Evolutionary conservation across 2,888 invertebrate species (phyloP).

Genomic region (Hypselothyrea guttata): DNA sequence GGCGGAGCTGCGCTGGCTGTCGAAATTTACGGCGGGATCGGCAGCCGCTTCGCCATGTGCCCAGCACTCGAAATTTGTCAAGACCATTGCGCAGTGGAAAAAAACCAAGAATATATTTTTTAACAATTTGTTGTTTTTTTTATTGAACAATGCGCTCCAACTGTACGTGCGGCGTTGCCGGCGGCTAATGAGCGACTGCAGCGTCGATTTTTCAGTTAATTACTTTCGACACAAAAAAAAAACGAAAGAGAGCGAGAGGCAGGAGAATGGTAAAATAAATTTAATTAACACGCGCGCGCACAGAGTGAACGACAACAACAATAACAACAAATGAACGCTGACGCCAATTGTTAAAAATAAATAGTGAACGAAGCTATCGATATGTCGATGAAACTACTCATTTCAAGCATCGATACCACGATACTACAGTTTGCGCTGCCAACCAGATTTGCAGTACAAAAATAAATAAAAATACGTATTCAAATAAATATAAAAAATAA

Average conservation of each 20-base stretch:
- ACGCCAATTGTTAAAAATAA: slow-evolving; percentile 76
- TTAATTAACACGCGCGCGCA: slow-evolving; percentile 56
- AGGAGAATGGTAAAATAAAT: slow-evolving; percentile 41
- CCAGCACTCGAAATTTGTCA: slow-evolving; percentile 81
- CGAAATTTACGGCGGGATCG: slow-evolving; percentile 46
- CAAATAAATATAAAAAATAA: no score
- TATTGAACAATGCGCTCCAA: slow-evolving; percentile 46
- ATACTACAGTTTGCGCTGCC: no score
- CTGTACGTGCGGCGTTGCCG: slow-evolving; percentile 52
- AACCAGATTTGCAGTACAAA: no score
- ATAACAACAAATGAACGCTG: slow-evolving; percentile 32
- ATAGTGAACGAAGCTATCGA: slow-evolving; percentile 32
- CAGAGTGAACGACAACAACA: slow-evolving; percentile 14
- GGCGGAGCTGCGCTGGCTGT: slow-evolving; percentile 48
- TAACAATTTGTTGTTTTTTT: slow-evolving; percentile 26
- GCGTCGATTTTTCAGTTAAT: slow-evolving; percentile 38
- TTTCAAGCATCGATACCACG: background rate
- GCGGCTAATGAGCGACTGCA: slow-evolving; percentile 42
- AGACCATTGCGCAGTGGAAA: slow-evolving; percentile 77
- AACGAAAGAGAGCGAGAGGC: no score
- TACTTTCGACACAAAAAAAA: slow-evolving; percentile 49
- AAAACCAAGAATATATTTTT: slow-evolving; percentile 59
- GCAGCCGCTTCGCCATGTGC: slow-evolving; percentile 70
- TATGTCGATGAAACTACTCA: background rate
- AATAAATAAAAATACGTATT: no score